Conservation (phyloP, 2,888 invertebrate genomes). For the Drosophila diplacantha region DNA sequence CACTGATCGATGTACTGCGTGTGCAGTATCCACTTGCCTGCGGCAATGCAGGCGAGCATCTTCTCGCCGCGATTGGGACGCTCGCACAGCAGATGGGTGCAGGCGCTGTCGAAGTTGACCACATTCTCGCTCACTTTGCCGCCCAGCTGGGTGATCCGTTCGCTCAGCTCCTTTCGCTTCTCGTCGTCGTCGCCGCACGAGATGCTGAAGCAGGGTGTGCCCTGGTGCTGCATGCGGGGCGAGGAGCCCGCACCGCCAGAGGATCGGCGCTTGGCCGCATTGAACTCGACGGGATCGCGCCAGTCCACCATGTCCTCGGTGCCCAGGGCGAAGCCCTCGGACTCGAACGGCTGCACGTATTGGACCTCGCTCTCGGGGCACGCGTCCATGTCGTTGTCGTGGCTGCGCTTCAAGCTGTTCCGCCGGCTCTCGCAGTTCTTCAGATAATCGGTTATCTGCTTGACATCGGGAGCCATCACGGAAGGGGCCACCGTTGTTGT, state of each 20-base stretch:
- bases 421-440: slow-evolving; percentile 71
- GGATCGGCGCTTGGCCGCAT: slow-evolving; percentile 56
- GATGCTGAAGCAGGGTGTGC: slow-evolving; percentile 75
- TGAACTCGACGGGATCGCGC: slow-evolving; percentile 81
- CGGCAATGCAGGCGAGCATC: slow-evolving; percentile 89
- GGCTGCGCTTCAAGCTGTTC: slow-evolving; percentile 65
- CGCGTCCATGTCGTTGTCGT: slow-evolving; percentile 27
- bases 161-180: slow-evolving; percentile 61
- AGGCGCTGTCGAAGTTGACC: slow-evolving; percentile 80
- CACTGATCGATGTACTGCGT: slow-evolving; percentile 86
- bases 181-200: slow-evolving; percentile 73
- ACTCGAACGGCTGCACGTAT: slow-evolving; percentile 73
- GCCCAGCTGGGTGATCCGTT: slow-evolving; percentile 64
- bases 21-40: slow-evolving; percentile 94
- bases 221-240: slow-evolving; percentile 64
- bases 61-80: slow-evolving; percentile 91
- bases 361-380: slow-evolving; percentile 54
- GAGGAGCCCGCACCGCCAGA: slow-evolving; percentile 28
- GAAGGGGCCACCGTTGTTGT: slow-evolving; percentile 22
- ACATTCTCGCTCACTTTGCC: slow-evolving; percentile 74
- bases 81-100: slow-evolving; percentile 88
- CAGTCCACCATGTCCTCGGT: slow-evolving; percentile 84
- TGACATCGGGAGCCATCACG: slow-evolving; percentile 59
- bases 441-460: slow-evolving; percentile 75
- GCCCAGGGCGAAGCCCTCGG: slow-evolving; percentile 71